A percentile compares a stretch with the other conserved stretches of the same genome.
phyloP scores from a whole-genome alignment of 2,888 invertebrate genomes.

The Chirona hameri region DNA sequence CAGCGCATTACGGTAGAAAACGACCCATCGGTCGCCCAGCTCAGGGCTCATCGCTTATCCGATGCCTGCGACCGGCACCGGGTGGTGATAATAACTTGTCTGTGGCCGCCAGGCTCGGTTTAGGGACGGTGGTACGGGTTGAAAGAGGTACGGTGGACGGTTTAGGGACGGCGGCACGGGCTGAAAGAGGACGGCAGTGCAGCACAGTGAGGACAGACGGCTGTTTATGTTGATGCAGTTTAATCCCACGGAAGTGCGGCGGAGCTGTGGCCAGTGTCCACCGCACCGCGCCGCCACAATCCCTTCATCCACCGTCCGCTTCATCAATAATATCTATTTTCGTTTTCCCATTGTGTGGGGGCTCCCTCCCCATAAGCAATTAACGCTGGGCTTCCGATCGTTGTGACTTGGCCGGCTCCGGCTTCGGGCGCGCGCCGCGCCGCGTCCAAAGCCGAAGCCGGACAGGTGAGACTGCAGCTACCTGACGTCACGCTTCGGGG shows the following conservation, averaged over 20 bases:
- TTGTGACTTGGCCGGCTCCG: neutral
- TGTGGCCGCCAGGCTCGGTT: no score
- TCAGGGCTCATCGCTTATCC: no score
- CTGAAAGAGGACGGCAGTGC: no score
- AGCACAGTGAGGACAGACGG: neutral
- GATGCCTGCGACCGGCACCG: no score
- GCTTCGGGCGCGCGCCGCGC: neutral
- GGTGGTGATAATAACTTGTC: no score
- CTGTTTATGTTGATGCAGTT: neutral
- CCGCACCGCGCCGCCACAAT: neutral
- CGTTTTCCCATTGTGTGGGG: neutral
- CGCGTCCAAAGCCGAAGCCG: neutral
- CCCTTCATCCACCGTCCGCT: neutral
- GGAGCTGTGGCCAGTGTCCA: no score
- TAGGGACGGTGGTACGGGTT: no score
- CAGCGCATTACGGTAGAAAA: no score
- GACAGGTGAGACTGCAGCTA: conserved; percentile 3
- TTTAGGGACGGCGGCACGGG: no score
- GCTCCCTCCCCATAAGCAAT: neutral
- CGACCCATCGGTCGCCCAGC: no score
- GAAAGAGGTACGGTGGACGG: no score
- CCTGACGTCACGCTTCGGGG: conserved; percentile 12
- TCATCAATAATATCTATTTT: conserved; percentile 27
- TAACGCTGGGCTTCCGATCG: conserved; percentile 3
- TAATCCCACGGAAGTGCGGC: no score